Evolutionary conservation across 2,113 vertebrate genomes (phyloP), one percentile per base, ranked within the genome.

Genomic region (Hyaena hyaena): DNA sequence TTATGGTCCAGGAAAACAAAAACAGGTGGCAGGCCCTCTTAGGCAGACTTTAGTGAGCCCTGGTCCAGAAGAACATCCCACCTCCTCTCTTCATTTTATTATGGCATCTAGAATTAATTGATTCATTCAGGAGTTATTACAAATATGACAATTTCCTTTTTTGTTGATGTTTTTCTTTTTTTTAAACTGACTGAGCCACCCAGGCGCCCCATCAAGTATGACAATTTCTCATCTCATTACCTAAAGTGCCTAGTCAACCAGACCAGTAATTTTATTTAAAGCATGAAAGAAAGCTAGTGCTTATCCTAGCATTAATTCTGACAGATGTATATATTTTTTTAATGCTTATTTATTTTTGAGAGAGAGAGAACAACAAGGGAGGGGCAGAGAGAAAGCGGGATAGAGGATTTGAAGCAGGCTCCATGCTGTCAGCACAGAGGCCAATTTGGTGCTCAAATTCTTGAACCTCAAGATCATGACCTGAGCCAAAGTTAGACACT

Each of bases 201-300:
- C 58, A 61, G 58, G 58, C 9, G 58, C 19, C 21, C 58, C 21
- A 17, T 55, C 53, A 55, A 55, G 53, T 15, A 82, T 3, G n/a
- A 88, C 8, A 19, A 73, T 65, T 91, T 86, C 50, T 93, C 83
- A 80, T n/a, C 31, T 93, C 63, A 66, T 53, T 92, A 88, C 61
- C 55, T 83, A 93, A 61, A 95, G 58, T 31, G 10, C 43, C 35
- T 83, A 69, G 16, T 81, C 43, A 83, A 69, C n/a, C n/a, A 90
- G 21, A 33, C 35, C 7, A 94, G 7, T 53, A 65, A 24, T 71
- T 93, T 81, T 92, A 66, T 10, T 89, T 55, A 39, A 66, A 71
- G 43, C 7, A 48, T 35, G 39, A 95, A 97, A 90, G 39, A 95
- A 97, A 90, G 24, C 48, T 74, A 90, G 24, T 48, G 63, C 50